phyloP scores from a whole-genome alignment of 2,888 invertebrate species.

The Andrena camellia region DNA sequence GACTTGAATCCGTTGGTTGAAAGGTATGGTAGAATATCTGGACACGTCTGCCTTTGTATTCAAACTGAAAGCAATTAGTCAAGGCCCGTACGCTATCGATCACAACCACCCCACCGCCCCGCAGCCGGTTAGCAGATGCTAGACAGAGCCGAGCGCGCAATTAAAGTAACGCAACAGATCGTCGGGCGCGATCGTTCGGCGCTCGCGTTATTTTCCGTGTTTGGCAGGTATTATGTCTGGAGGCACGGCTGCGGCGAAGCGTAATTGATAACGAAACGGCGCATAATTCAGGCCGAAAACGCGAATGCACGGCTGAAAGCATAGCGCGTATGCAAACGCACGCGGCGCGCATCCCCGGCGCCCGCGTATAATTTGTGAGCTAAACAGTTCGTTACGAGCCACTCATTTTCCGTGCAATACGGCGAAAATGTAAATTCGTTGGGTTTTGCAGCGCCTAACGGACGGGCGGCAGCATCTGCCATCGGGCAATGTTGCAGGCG shows the following conservation, averaged over 20 bases:
- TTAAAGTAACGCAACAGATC: constrained; percentile 11
- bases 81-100: background rate
- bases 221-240: constrained; percentile 34
- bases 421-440: constrained; percentile 42
- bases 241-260: constrained; percentile 29
- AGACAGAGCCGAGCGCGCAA: background rate
- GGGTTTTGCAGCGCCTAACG: background rate
- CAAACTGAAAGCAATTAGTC: background rate
- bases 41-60: background rate
- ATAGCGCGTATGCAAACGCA: constrained; percentile 18
- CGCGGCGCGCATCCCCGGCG: background rate
- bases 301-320: constrained; percentile 10
- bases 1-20: no score
- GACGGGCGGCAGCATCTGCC: background rate
- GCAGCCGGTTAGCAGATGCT: background rate
- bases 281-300: constrained; percentile 50
- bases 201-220: constrained; percentile 19
- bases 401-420: constrained; percentile 31
- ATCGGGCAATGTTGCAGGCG: background rate
- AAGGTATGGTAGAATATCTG: no score
- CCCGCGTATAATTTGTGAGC: constrained; percentile 36
- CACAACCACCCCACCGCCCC: background rate
- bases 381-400: constrained; percentile 42
- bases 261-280: constrained; percentile 51
- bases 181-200: constrained; percentile 23